Conservation (phyloP, 1,140 invertebrate genomes). For the Nasonia giraulti region DNA sequence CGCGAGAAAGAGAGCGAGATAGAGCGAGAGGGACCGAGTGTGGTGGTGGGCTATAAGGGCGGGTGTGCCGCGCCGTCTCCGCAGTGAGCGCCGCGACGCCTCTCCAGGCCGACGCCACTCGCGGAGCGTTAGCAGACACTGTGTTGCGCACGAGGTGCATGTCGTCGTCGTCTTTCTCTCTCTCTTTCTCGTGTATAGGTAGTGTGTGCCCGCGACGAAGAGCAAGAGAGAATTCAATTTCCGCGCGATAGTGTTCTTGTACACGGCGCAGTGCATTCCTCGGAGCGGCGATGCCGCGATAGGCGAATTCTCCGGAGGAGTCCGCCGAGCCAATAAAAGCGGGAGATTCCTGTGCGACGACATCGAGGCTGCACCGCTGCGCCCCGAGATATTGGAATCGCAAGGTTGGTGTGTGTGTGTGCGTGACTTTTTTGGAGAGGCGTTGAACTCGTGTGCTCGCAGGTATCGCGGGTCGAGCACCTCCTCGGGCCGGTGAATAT, state of each 20-base stretch:
- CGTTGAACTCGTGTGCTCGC: too few species aligned
- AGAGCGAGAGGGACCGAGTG: conserved; percentile 45
- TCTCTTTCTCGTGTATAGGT: too few species aligned
- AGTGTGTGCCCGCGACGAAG: not conserved
- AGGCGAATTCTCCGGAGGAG: not conserved
- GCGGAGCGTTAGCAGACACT: not conserved
- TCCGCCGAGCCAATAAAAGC: not conserved
- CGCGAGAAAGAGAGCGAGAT: conserved; percentile 19
- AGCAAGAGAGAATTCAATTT: not conserved
- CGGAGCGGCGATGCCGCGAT: not conserved
- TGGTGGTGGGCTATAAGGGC: conserved; percentile 69
- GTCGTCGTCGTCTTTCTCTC: not conserved
- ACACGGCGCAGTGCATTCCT: not conserved
- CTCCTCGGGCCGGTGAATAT: too few species aligned
- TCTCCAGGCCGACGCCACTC: conserved; percentile 35
- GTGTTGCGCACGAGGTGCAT: not conserved
- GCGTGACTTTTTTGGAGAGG: too few species aligned
- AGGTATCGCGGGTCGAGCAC: too few species aligned
- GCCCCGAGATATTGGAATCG: conserved; percentile 15
- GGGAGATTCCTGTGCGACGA: not conserved
- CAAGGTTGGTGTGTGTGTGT: not conserved
- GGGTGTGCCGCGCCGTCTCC: conserved; percentile 70
- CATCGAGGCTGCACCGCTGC: too few species aligned
- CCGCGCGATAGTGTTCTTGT: not conserved
- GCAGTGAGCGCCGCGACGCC: conserved; percentile 73